phyloP scores from a whole-genome alignment of 2,113 vertebrate species.

The Corythaeola cristata region DNA sequence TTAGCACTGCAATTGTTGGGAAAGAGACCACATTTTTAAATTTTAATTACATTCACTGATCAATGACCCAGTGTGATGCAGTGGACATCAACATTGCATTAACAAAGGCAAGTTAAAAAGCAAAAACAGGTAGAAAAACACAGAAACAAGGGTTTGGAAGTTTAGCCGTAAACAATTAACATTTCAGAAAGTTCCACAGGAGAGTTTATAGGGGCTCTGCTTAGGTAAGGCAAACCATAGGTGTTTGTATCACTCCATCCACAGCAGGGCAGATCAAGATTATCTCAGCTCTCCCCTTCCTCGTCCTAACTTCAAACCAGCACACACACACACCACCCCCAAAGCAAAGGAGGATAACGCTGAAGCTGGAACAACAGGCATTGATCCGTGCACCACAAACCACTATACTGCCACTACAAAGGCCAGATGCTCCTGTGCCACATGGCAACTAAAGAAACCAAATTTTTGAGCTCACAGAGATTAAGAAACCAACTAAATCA shows the following conservation, averaged over 20 bases:
- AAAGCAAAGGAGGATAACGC: not conserved
- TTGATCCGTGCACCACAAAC: fast-evolving
- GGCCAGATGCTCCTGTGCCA: not conserved
- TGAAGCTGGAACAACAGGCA: not conserved
- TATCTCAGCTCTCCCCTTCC: not conserved
- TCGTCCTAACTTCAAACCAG: not conserved
- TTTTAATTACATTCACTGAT: not conserved
- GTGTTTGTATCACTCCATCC: not conserved
- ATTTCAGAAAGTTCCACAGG: not conserved
- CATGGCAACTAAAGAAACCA: not conserved
- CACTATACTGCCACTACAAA: not conserved
- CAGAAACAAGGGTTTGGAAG: not conserved
- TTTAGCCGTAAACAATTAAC: not conserved
- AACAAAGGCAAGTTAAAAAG: not conserved
- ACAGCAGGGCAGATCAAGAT: not conserved
- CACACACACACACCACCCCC: no score
- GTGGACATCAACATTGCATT: not conserved
- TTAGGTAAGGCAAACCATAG: not conserved
- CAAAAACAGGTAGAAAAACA: not conserved
- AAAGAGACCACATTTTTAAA: not conserved
- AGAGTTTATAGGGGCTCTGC: not conserved
- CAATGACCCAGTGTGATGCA: not conserved
- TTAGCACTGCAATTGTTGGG: not conserved
- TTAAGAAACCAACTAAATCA: not conserved
- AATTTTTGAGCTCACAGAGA: not conserved